These are phyloP conservation scores for Alaudala cheleensis DNA, from an alignment of 2,113 vertebrate genomes.

Conservation along the genomic window DNA sequence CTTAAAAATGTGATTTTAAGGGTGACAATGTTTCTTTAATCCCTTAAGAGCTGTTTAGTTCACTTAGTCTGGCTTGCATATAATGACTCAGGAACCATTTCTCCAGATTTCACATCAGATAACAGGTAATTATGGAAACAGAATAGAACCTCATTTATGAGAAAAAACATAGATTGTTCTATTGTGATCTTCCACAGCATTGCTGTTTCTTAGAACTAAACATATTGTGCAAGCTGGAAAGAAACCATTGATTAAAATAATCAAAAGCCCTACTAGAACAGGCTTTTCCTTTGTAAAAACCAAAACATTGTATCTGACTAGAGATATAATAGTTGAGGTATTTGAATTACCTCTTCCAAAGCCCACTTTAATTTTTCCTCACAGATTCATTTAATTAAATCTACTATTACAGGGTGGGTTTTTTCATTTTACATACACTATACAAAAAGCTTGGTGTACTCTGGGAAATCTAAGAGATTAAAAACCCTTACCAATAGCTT, in stretches of 20 bases:
- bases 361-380: not conserved
- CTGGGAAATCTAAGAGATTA: not conserved
- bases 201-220: conserved; percentile 9
- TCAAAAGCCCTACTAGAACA: not conserved
- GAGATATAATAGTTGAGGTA: not conserved
- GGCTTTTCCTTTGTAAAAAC: not conserved
- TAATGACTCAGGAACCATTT: not conserved
- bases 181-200: conserved; percentile 31
- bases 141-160: conserved; percentile 25
- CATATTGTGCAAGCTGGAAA: conserved; percentile 8
- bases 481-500: not conserved
- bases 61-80: not conserved
- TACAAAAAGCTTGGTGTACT: not conserved
- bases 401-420: not conserved
- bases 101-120: conserved; percentile 13
- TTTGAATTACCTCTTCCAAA: not conserved
- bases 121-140: conserved; percentile 48
- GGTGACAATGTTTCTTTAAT: not conserved
- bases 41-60: not conserved
- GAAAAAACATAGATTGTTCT: not conserved
- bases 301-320: not conserved
- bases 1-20: not conserved
- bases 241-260: conserved; percentile 38
- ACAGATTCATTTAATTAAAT: conserved; percentile 24
- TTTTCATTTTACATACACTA: not conserved